Base-by-base conservation (phyloP, 2,888 invertebrate genomes). In the Sminthurides aquaticus region DNA sequence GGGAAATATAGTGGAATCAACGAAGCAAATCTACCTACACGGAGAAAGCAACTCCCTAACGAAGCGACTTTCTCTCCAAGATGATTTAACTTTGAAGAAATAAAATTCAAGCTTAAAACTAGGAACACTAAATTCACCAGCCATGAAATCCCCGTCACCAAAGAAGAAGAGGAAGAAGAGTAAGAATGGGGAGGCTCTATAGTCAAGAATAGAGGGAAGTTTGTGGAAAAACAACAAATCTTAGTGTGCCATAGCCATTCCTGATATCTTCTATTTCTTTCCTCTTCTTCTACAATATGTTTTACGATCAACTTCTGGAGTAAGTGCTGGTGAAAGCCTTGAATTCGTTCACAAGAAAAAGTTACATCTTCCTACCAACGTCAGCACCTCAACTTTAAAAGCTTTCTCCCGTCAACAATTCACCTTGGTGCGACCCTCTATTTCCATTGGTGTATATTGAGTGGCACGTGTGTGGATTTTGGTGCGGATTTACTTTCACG, bases 331-430 rank as follows among this genome's bases (percentile, higher is more conserved):
- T 15, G 43, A 34, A 34, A 5, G 43, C 15, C 15, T 34, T 34
- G 8, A 34, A 5, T 34, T 5, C 43, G 43, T 11, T 5, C 43
- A n/a, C n/a, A n/a, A n/a, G 8, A 34, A 34, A 15, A 34, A 34
- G 43, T 34, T 57, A 49, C 57, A 63, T 62, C 62, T 29, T 34
- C 57, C 49, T 57, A 57, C 54, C 57, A 62, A 64, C 64, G 64
- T 64, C 64, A 64, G 57, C 64, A 64, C 64, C 58, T 64, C 58
- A 60, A 52, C 29, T 64, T 64, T 64, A 58, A 64, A 64, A 64
- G 64, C 59, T 58, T 58, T 49, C 54, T 57, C 56, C 61, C 18
- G 27, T 43, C 57, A 28, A 8, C 27, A 8, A 34, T 5, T 34
- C 43, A 34, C 5, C 5, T 11, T 34, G 43, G 5, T 34, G 8